These are phyloP conservation scores for Caenorhabditis wallacei DNA, from an alignment of 2,888 invertebrate species.

Conservation along the genomic window DNA sequence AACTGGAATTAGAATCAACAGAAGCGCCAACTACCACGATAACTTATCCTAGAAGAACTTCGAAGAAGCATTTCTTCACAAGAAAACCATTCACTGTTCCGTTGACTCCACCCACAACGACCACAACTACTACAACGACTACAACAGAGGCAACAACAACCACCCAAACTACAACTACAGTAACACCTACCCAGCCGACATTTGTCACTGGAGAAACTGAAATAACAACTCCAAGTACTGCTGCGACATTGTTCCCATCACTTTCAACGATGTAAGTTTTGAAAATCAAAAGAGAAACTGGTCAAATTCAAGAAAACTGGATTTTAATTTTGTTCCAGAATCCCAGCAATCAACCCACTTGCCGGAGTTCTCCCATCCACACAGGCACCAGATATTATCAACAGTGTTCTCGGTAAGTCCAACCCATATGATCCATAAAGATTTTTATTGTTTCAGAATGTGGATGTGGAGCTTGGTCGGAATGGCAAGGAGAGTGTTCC, in stretches of 20 bases:
- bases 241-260: conserved; percentile 44
- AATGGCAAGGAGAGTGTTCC: conserved; percentile 79
- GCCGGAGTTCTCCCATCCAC: conserved; percentile 56
- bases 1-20: conserved; percentile 38
- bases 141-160: conserved; percentile 2
- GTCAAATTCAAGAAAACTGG: no score
- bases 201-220: conserved; percentile 54
- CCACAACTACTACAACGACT: not conserved
- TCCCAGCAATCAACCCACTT: conserved; percentile 47
- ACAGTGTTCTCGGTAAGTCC: conserved; percentile 56
- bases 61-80: conserved; percentile 29
- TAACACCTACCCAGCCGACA: conserved; percentile 1
- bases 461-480: conserved; percentile 79
- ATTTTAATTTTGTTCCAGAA: conserved; percentile 26
- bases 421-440: no score
- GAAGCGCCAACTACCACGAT: conserved; percentile 16
- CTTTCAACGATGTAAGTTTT: conserved; percentile 55
- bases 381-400: conserved; percentile 63
- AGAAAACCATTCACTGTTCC: conserved; percentile 19
- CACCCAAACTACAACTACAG: not conserved
- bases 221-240: conserved; percentile 26
- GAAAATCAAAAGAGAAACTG: not conserved
- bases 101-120: not conserved
- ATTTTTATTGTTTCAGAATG: conserved; percentile 70
- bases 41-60: not conserved